Percentiles rank a stretch among this genome's conserved stretches.
These are phyloP conservation scores for Lycodopsis pacificus DNA, from an alignment of 2,797 vertebrate species.

Conservation along the genomic window DNA sequence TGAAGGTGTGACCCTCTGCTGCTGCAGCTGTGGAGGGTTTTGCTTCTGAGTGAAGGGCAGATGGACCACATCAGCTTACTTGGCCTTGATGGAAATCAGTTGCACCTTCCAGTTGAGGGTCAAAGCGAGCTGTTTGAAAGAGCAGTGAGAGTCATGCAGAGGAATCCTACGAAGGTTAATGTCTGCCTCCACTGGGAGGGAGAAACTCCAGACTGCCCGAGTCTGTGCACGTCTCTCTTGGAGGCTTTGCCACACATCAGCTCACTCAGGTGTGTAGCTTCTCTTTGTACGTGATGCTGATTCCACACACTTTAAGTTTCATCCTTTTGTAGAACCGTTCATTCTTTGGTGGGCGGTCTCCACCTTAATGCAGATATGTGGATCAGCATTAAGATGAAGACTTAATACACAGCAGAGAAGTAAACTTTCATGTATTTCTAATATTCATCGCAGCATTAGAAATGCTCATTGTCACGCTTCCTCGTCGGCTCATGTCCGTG, in stretches of 20 bases:
- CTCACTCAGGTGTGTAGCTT: conserved; percentile 34
- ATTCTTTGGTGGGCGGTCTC: too few species aligned
- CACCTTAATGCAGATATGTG: too few species aligned
- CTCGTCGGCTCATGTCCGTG: too few species aligned
- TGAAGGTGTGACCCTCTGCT: too few species aligned
- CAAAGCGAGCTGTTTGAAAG: conserved; percentile 36
- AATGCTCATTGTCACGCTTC: too few species aligned
- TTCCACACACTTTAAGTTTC: neutral
- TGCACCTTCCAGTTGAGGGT: conserved; percentile 52
- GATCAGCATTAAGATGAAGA: too few species aligned
- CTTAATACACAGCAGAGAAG: too few species aligned
- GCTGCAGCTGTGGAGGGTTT: too few species aligned
- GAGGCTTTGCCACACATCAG: neutral
- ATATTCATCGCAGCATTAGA: too few species aligned
- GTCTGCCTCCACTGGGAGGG: conserved; percentile 51
- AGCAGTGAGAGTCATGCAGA: conserved; percentile 45
- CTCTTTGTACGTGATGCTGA: too few species aligned
- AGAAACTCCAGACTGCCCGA: neutral
- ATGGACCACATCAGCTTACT: conserved; percentile 28
- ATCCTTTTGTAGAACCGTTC: neutral
- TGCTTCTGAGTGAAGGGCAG: too few species aligned
- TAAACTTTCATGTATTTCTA: too few species aligned
- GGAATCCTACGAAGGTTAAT: neutral
- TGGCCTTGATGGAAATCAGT: conserved; percentile 15
- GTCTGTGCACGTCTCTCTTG: conserved; percentile 10